Percentiles rank a stretch among this genome's conserved stretches.
Evolutionary conservation across 2,113 vertebrate genomes (phyloP).

Genomic region (Ramphastos sulfuratus): DNA sequence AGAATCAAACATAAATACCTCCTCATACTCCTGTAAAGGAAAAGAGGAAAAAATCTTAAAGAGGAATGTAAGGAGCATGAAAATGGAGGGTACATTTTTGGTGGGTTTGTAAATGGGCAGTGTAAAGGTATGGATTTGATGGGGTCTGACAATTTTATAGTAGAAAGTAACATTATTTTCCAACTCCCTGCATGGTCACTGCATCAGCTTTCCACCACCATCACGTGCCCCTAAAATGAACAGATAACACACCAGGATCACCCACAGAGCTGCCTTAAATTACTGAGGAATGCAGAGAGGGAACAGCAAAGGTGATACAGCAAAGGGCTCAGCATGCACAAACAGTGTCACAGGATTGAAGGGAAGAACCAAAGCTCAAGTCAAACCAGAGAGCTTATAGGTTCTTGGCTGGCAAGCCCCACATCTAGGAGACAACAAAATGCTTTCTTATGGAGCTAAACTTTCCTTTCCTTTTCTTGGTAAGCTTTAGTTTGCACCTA

Average conservation of each 20-base stretch:
- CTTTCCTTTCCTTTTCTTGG: neutral
- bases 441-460: neutral
- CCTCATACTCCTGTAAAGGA: neutral
- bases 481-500: neutral
- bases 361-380: neutral
- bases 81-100: neutral
- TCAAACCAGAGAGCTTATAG: neutral
- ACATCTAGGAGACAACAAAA: neutral
- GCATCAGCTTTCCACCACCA: neutral
- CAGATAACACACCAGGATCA: neutral
- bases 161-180: neutral
- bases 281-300: neutral
- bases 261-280: neutral
- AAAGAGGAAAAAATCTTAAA: neutral
- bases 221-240: neutral
- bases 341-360: neutral
- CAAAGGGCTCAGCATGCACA: accelerated
- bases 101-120: accelerated
- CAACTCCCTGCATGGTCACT: neutral
- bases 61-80: neutral
- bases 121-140: neutral
- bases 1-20: neutral
- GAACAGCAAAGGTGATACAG: neutral
- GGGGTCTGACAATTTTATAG: neutral
- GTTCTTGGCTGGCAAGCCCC: neutral